Conservation (phyloP, 2,888 invertebrate species). For the Smittia aterrima region DNA sequence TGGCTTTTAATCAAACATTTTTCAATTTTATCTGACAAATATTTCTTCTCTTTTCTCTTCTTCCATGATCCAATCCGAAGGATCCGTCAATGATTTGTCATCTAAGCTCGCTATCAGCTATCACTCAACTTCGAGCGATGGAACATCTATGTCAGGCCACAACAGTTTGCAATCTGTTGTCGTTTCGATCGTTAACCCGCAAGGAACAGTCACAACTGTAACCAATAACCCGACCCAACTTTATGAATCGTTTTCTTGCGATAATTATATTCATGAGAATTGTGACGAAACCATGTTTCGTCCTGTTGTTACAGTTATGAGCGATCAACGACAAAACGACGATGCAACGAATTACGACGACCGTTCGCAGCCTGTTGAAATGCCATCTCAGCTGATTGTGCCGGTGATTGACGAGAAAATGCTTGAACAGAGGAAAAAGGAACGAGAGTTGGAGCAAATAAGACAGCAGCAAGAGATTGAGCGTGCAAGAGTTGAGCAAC, state of each 20-base stretch:
- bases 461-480: not conserved
- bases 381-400: constrained; percentile 51
- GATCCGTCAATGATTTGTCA: not conserved
- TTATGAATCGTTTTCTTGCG: constrained; percentile 45
- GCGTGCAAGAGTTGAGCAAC: not conserved
- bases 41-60: too few relatives aligned
- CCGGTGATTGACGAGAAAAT: constrained; percentile 52
- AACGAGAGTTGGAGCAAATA: not conserved
- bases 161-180: constrained; percentile 23
- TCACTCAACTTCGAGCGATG: not conserved
- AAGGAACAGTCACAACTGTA: constrained; percentile 66
- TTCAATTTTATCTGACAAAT: not conserved
- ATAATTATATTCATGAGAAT: constrained; percentile 57
- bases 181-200: constrained; percentile 63
- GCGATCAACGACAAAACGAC: constrained; percentile 45
- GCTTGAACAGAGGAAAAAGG: constrained; percentile 8
- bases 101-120: not conserved
- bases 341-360: constrained; percentile 46
- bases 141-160: not conserved
- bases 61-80: not conserved
- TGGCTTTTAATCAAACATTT: not conserved
- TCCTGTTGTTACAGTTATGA: constrained; percentile 59
- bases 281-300: constrained; percentile 70
- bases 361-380: constrained; percentile 48
- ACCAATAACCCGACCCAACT: constrained; percentile 46